A percentile compares a stretch with the other conserved stretches of the same genome.
These are phyloP conservation scores for Mastigias papua DNA, from an alignment of 30 jellyfish, hydroid and myxozoan genomes.

Conservation along the genomic window DNA sequence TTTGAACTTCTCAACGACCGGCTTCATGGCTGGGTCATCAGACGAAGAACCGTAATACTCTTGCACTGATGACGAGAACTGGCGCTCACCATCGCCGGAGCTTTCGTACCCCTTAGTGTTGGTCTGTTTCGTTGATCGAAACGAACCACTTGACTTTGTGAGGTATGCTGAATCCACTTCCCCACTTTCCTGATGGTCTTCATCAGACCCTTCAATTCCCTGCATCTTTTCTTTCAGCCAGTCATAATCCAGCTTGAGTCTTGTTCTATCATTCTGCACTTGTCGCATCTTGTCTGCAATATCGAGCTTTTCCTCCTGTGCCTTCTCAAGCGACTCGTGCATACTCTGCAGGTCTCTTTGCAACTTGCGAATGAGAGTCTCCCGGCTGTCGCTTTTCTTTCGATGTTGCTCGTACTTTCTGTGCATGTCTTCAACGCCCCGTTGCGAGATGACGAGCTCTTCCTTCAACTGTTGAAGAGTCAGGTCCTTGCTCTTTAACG, in stretches of 20 bases:
- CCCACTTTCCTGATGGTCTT: constrained; percentile 54
- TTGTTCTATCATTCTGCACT: constrained; percentile 91
- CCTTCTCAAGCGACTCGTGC: constrained; percentile 87
- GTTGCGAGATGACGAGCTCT: constrained; percentile 77
- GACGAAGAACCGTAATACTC: constrained; percentile 79
- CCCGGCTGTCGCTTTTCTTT: constrained; percentile 81
- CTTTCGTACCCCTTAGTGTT: constrained; percentile 73
- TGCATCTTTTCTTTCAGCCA: constrained; percentile 83
- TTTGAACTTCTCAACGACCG: constrained; percentile 78
- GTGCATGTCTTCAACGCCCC: constrained; percentile 84
- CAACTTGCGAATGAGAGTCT: constrained; percentile 79
- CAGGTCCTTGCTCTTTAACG: constrained; percentile 80
- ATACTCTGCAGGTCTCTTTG: constrained; percentile 82
- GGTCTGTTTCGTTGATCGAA: constrained; percentile 61
- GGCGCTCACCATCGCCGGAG: constrained; percentile 75
- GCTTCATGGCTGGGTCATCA: constrained; percentile 79
- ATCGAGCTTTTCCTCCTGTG: constrained; percentile 88
- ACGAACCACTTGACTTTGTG: constrained; percentile 62
- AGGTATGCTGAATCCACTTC: constrained; percentile 67
- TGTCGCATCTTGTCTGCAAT: constrained; percentile 93
- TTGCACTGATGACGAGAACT: constrained; percentile 62
- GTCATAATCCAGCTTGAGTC: constrained; percentile 87
- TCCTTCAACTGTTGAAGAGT: constrained; percentile 89
- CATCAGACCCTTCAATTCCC: constrained; percentile 31
- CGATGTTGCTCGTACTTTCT: constrained; percentile 94